Percentiles rank a stretch among this genome's conserved stretches.
Evolutionary conservation across 2,113 vertebrate species (phyloP).

Genomic region (Halcyon malimbica): DNA sequence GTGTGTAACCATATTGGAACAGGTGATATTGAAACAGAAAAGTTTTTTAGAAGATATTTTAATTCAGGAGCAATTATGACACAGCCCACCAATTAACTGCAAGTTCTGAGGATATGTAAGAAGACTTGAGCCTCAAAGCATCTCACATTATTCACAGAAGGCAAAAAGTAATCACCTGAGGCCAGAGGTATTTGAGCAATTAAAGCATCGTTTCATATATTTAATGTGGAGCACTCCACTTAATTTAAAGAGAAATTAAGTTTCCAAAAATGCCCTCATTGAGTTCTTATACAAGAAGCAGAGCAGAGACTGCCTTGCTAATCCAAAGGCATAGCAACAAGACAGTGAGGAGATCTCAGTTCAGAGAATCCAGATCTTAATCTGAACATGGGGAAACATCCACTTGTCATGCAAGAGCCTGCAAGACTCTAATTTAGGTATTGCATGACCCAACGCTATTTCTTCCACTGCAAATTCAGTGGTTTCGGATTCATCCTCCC

Average conservation of each 20-base stretch:
- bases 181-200: background rate
- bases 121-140: background rate
- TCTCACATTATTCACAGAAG: background rate
- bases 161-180: background rate
- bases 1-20: background rate
- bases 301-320: background rate
- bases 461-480: background rate
- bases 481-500: background rate
- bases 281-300: background rate
- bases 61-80: background rate
- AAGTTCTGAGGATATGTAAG: background rate
- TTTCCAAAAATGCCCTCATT: background rate
- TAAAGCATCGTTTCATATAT: background rate
- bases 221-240: background rate
- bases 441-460: background rate
- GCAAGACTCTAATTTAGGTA: background rate
- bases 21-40: background rate
- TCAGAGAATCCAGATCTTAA: background rate
- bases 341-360: background rate
- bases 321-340: background rate
- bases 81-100: background rate
- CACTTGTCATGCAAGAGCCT: background rate
- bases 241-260: background rate
- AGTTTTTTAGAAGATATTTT: background rate
- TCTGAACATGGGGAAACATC: background rate